Conservation (phyloP, 2,888 invertebrate genomes). For the Eulithis prunata region DNA sequence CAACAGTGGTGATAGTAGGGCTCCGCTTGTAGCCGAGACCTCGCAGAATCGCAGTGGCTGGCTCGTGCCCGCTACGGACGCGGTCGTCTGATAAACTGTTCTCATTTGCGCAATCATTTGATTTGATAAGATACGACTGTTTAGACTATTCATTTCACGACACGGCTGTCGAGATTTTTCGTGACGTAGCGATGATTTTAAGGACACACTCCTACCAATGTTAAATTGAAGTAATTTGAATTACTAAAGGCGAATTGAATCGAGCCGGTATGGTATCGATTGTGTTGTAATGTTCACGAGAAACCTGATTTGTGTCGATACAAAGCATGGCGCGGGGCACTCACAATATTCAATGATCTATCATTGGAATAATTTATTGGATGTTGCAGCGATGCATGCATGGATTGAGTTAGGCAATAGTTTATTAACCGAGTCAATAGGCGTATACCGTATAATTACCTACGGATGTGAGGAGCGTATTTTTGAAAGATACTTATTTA, state of each 20-base stretch:
- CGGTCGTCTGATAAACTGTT: conserved; percentile 68
- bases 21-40: conserved; percentile 55
- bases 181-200: conserved; percentile 62
- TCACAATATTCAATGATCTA: conserved; percentile 44
- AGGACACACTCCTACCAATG: conserved; percentile 43
- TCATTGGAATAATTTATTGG: conserved; percentile 52
- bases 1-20: conserved; percentile 70
- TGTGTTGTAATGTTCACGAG: conserved; percentile 49
- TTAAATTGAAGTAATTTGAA: neutral
- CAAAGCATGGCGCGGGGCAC: conserved; percentile 38
- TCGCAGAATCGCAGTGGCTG: conserved; percentile 50
- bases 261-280: conserved; percentile 31
- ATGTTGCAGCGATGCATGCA: conserved; percentile 39
- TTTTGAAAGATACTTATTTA: too few relatives aligned
- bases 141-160: conserved; percentile 72
- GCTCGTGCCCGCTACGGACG: conserved; percentile 53
- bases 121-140: conserved; percentile 77
- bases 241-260: conserved; percentile 9
- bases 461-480: neutral
- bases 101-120: conserved; percentile 77
- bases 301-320: conserved; percentile 47
- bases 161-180: conserved; percentile 74
- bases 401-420: conserved; percentile 38
- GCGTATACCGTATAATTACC: neutral
- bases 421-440: conserved; percentile 4